Evolutionary conservation across 2,888 invertebrate species (phyloP).

Genomic region (Pterostichus madidus): DNA sequence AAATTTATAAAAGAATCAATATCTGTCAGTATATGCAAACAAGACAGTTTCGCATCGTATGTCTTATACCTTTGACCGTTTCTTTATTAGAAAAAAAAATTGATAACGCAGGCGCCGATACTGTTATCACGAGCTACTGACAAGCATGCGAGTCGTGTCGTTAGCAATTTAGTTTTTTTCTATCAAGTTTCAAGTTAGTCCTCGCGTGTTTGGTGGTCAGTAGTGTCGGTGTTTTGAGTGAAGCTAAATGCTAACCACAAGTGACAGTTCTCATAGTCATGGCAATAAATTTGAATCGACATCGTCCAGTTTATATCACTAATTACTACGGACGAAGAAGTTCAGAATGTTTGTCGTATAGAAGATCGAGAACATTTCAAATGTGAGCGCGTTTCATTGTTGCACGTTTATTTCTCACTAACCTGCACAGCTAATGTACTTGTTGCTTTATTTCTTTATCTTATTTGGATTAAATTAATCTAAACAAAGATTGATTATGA

Average conservation of each 20-base stretch:
- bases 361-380: constrained; percentile 36
- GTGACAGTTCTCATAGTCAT: background rate
- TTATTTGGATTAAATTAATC: constrained; percentile 31
- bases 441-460: constrained; percentile 25
- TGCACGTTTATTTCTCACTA: background rate
- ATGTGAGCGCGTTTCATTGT: constrained; percentile 46
- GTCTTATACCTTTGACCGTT: constrained; percentile 42
- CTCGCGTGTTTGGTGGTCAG: constrained; percentile 1
- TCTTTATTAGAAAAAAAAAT: constrained; percentile 51
- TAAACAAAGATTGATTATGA: constrained; percentile 29
- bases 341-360: constrained; percentile 61
- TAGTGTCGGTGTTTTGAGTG: constrained; percentile 50
- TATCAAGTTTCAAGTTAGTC: background rate
- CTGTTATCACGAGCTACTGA: constrained; percentile 51
- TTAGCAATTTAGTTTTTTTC: constrained; percentile 23
- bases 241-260: constrained; percentile 32
- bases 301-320: constrained; percentile 20
- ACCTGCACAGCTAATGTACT: background rate
- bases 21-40: constrained; percentile 4
- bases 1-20: constrained; percentile 5
- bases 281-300: constrained; percentile 30
- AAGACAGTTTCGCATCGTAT: background rate
- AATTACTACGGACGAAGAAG: constrained; percentile 53
- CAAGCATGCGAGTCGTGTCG: background rate
- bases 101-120: constrained; percentile 59